Conservation (phyloP, 2,888 invertebrate species). For the Antheraea assamensis region DNA sequence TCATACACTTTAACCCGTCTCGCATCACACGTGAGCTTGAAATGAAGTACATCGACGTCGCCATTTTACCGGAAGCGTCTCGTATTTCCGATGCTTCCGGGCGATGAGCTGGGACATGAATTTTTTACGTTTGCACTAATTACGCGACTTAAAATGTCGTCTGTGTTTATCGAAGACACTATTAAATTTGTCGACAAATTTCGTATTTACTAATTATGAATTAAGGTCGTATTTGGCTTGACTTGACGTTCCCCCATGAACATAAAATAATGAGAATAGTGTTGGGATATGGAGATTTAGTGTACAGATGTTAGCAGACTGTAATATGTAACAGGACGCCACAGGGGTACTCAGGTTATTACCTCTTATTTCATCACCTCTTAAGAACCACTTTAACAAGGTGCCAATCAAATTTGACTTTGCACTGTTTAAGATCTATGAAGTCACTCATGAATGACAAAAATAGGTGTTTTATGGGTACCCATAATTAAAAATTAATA, state of each 20-base stretch:
- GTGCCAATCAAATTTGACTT: too few species aligned
- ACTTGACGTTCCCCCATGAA: background rate
- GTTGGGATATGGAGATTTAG: too few species aligned
- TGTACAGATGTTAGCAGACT: too few species aligned
- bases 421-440: too few species aligned
- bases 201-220: background rate
- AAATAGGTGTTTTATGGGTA: too few species aligned
- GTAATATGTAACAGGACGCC: too few species aligned
- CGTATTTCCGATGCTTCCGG: constrained; percentile 25
- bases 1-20: background rate
- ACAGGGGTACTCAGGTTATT: too few species aligned
- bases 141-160: background rate
- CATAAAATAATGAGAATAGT: background rate
- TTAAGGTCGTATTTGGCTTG: background rate
- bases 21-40: constrained; percentile 6
- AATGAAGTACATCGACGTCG: constrained; percentile 14
- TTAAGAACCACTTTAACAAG: too few species aligned
- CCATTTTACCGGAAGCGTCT: constrained; percentile 28
- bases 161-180: background rate
- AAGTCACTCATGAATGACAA: too few species aligned
- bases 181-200: background rate
- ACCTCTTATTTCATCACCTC: too few species aligned
- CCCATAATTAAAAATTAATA: too few species aligned
- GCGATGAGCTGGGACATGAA: constrained; percentile 22
- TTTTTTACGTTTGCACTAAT: constrained; percentile 29